phyloP scores from a whole-genome alignment of 2,797 vertebrate genomes.

The Epinephelus coioides region DNA sequence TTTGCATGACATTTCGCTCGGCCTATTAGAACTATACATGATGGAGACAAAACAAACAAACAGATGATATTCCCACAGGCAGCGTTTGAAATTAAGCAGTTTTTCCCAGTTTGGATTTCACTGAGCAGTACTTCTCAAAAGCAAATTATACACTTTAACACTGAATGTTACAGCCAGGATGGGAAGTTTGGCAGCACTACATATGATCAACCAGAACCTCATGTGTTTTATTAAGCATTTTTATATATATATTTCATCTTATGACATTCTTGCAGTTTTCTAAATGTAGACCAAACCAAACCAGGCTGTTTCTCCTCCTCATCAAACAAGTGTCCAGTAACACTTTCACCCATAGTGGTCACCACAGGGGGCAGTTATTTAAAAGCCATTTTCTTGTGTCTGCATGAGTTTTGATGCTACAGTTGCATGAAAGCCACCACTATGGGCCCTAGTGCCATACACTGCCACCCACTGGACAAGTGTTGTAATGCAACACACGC shows the following conservation, averaged over 20 bases:
- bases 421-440: no score
- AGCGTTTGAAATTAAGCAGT: constrained; percentile 1
- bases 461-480: no score
- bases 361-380: no score
- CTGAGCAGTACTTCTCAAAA: background rate
- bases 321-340: background rate
- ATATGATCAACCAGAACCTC: background rate
- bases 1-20: background rate
- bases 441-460: no score
- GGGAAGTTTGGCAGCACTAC: background rate
- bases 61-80: constrained; percentile 5
- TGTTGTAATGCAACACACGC: no score
- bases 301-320: constrained; percentile 2
- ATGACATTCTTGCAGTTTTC: background rate
- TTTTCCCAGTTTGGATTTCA: constrained; percentile 4
- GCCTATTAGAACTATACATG: constrained; percentile 1
- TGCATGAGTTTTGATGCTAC: no score
- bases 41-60: constrained; percentile 3
- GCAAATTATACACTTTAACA: background rate
- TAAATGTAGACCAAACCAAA: constrained; percentile 6
- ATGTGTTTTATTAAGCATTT: background rate
- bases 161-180: background rate
- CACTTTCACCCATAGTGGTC: no score
- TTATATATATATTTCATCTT: background rate
- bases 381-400: no score